These are phyloP conservation scores for Phaenicophaeus curvirostris DNA, from an alignment of 2,797 vertebrate genomes.

Conservation along the genomic window DNA sequence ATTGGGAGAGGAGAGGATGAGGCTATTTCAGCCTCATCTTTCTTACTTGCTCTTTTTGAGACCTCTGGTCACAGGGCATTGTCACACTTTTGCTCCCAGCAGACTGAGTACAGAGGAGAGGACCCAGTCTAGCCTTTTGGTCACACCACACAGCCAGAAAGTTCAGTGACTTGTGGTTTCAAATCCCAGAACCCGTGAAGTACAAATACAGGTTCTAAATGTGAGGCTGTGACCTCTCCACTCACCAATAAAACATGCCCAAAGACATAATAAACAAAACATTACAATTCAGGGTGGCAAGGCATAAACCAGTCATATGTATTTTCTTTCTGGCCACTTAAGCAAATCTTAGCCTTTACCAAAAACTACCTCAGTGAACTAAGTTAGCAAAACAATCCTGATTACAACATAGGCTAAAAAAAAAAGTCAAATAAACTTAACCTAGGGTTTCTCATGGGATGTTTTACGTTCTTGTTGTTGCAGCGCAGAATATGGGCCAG, in stretches of 20 bases:
- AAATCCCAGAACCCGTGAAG: constrained; percentile 67
- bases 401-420: constrained; percentile 55
- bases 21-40: not conserved
- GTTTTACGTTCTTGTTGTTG: constrained; percentile 71
- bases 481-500: constrained; percentile 58
- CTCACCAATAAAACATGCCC: constrained; percentile 59
- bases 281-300: constrained; percentile 63
- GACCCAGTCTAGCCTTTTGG: not conserved
- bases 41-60: not conserved
- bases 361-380: constrained; percentile 64
- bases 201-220: constrained; percentile 58
- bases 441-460: constrained; percentile 67
- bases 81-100: not conserved
- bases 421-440: constrained; percentile 74
- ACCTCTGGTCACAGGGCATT: not conserved
- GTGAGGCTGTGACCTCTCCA: constrained; percentile 50
- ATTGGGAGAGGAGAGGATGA: not conserved
- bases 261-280: constrained; percentile 66
- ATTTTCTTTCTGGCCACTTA: constrained; percentile 68
- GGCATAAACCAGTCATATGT: constrained; percentile 53
- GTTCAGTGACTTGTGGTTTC: constrained; percentile 59
- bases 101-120: not conserved
- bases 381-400: constrained; percentile 71
- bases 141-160: not conserved
- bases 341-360: constrained; percentile 63